Evolutionary conservation across 2,113 vertebrate genomes (phyloP), one percentile per base, ranked within the genome.

Genomic region (Spea multiplicata): DNA sequence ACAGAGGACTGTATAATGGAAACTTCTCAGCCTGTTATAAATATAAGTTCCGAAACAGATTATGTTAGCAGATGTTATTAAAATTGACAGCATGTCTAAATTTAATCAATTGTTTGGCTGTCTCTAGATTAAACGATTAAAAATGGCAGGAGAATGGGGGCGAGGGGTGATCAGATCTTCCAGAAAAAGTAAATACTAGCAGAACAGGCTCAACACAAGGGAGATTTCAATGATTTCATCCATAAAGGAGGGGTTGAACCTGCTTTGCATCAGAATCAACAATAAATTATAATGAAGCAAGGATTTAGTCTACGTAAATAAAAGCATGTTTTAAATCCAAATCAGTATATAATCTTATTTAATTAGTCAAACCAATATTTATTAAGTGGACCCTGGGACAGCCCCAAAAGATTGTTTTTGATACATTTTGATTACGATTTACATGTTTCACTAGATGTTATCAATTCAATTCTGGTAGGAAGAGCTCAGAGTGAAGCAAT

Each of bases 21-120:
- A 80, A 74, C 64, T 80, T 80, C 52, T 74, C 61, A 80, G 78
- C 55, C 78, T 74, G 78, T 59, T 68, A 73, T 44, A 80, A 59
- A 73, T 59, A 73, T 66, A 71, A 68, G 71, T 73, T 59, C 77
- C 52, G 50, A 79, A 79, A 73, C 55, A 79, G 70, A 79, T 79
- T 65, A 79, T 45, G 49, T 80, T 74, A 73, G 47, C 78, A 80
- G 78, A 80, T 73, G 78, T 73, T 68, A 80, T 67, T 57, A 80
- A 74, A 74, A 80, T 73, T 79, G 70, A 79, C 77, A 79, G 62
- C 46, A 73, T 50, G 71, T 80, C 78, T 80, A 67, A 80, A 73
- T 80, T 65, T 80, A 80, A 80, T 80, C 71, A 80, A 80, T 74
- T 74, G 52, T 68, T 68, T 80, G 78, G 71, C 64, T 74, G 71